A percentile compares a stretch with the other conserved stretches of the same genome.
Evolutionary conservation across 2,113 vertebrate genomes (phyloP).

Genomic region (Mastomys natalensis): DNA sequence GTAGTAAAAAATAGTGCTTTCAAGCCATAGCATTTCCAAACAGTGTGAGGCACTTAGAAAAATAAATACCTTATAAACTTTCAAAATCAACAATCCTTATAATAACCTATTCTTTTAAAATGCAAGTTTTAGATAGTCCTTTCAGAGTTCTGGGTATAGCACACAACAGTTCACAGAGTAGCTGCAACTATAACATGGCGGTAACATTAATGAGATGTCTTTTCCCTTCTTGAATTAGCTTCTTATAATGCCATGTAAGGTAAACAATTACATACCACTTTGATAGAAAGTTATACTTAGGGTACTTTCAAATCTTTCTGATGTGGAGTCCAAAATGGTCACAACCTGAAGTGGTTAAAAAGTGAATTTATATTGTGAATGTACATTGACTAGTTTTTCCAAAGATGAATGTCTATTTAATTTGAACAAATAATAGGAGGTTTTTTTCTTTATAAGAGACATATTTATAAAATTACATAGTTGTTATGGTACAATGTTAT

Average conservation of each 20-base stretch:
- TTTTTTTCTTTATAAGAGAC: background rate
- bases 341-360: background rate
- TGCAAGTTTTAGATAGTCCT: background rate
- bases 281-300: background rate
- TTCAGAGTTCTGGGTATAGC: background rate
- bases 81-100: background rate
- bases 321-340: background rate
- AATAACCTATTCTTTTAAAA: background rate
- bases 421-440: background rate
- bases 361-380: background rate
- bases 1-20: background rate
- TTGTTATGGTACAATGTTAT: background rate
- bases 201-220: background rate
- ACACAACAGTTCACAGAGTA: background rate
- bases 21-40: background rate
- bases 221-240: background rate
- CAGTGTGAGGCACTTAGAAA: background rate
- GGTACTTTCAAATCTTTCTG: background rate
- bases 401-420: background rate
- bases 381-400: background rate
- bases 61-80: background rate
- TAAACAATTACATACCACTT: background rate
- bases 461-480: background rate
- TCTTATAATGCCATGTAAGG: background rate
- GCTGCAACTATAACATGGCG: background rate